Evolutionary conservation across 1,140 invertebrate species (phyloP).

Genomic region (Pinna nobilis): DNA sequence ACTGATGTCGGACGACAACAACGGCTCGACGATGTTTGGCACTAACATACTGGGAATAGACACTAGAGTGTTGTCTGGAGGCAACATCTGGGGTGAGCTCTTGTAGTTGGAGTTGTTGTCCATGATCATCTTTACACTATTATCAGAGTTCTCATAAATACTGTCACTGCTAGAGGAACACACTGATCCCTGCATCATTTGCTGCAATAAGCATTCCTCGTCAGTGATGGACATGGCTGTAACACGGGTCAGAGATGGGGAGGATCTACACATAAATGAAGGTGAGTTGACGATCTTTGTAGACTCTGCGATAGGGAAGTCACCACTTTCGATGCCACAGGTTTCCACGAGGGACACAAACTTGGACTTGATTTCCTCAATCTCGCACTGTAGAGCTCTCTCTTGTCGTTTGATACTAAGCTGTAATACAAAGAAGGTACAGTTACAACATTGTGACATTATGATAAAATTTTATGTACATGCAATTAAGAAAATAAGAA

Average conservation of each 20-base stretch:
- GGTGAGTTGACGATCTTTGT: slow-evolving; percentile 39
- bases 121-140: slow-evolving; percentile 47
- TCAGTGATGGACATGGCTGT: slow-evolving; percentile 29
- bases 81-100: slow-evolving; percentile 32
- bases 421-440: too few relatives aligned
- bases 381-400: slow-evolving; percentile 55
- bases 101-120: slow-evolving; percentile 57
- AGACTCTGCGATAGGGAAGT: slow-evolving; percentile 33
- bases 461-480: too few relatives aligned
- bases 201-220: slow-evolving; percentile 38
- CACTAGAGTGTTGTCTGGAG: slow-evolving; percentile 12
- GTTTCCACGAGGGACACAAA: slow-evolving; percentile 55
- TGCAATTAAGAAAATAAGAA: too few relatives aligned
- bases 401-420: slow-evolving; percentile 59
- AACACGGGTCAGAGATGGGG: slow-evolving; percentile 39
- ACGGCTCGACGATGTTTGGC: slow-evolving; percentile 33
- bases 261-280: slow-evolving; percentile 38
- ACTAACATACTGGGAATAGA: slow-evolving; percentile 22
- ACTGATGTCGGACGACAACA: slow-evolving; percentile 45
- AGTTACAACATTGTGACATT: too few relatives aligned
- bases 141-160: slow-evolving; percentile 31
- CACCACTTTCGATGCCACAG: slow-evolving; percentile 50
- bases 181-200: slow-evolving; percentile 37
- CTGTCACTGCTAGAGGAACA: slow-evolving; percentile 30
- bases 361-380: slow-evolving; percentile 58